Evolutionary conservation across 1,140 invertebrate species (phyloP).

Genomic region (Prorops nasuta): DNA sequence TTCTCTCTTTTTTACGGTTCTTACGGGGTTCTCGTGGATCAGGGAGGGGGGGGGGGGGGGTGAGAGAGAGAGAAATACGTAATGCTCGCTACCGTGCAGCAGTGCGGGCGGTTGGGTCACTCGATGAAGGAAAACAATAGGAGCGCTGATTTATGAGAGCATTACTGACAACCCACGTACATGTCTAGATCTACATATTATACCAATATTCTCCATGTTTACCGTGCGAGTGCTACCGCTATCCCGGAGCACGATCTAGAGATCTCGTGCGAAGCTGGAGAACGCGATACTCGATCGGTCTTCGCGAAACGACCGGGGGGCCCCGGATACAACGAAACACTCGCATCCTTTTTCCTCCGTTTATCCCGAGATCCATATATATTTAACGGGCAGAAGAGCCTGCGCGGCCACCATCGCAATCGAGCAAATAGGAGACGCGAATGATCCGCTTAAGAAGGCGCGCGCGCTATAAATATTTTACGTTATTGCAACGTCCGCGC

Average conservation of each 20-base stretch:
- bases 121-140: constrained; percentile 39
- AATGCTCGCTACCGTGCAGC: constrained; percentile 25
- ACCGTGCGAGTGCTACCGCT: constrained; percentile 23
- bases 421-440: too few relatives aligned
- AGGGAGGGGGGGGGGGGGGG: background rate
- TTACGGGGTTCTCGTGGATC: background rate
- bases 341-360: too few relatives aligned
- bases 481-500: too few relatives aligned
- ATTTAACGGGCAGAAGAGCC: too few relatives aligned
- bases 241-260: constrained; percentile 16
- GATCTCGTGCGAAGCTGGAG: constrained; percentile 7
- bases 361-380: too few relatives aligned
- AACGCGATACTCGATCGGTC: too few relatives aligned
- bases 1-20: too few relatives aligned
- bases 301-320: too few relatives aligned
- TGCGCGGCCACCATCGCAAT: too few relatives aligned
- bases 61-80: constrained; percentile 22
- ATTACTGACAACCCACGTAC: constrained; percentile 37
- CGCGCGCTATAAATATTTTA: too few relatives aligned
- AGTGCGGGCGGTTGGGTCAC: constrained; percentile 19
- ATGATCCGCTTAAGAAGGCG: too few relatives aligned
- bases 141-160: constrained; percentile 33
- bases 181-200: constrained; percentile 35
- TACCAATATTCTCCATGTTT: constrained; percentile 34
- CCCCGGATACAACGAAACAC: too few relatives aligned